Percentiles rank a stretch among this genome's conserved stretches.
phyloP scores from a whole-genome alignment of 2,888 invertebrate species.

The Julus scandinavius region DNA sequence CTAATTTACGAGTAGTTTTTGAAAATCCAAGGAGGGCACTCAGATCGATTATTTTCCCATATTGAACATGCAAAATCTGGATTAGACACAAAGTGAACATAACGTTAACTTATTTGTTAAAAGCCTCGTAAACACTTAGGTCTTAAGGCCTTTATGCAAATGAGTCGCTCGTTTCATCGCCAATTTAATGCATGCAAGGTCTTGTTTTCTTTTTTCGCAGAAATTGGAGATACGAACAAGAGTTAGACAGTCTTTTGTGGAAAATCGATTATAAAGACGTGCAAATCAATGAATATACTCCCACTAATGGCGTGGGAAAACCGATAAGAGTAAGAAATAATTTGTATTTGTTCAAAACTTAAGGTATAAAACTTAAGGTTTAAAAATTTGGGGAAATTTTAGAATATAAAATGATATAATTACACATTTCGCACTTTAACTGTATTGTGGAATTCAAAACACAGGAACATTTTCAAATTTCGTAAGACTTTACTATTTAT shows the following conservation, averaged over 20 bases:
- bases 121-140: conserved; percentile 6
- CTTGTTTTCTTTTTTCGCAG: conserved; percentile 70
- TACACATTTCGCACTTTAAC: too few relatives aligned
- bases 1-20: neutral
- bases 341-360: neutral
- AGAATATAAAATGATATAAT: too few relatives aligned
- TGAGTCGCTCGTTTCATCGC: neutral
- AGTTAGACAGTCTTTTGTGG: conserved; percentile 91
- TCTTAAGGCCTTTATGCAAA: neutral
- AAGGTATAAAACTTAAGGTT: too few relatives aligned
- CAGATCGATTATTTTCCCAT: neutral
- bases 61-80: conserved; percentile 3
- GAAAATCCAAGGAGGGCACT: neutral
- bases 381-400: too few relatives aligned
- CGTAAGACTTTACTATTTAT: too few relatives aligned
- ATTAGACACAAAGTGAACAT: neutral
- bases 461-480: too few relatives aligned
- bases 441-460: too few relatives aligned
- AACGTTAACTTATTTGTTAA: conserved; percentile 47
- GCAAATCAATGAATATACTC: conserved; percentile 66
- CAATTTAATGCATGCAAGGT: neutral
- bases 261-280: conserved; percentile 93
- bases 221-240: conserved; percentile 94
- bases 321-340: conserved; percentile 61
- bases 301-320: conserved; percentile 59